Base-by-base conservation (phyloP, 2,797 vertebrate species). In the Natrix natrix region DNA sequence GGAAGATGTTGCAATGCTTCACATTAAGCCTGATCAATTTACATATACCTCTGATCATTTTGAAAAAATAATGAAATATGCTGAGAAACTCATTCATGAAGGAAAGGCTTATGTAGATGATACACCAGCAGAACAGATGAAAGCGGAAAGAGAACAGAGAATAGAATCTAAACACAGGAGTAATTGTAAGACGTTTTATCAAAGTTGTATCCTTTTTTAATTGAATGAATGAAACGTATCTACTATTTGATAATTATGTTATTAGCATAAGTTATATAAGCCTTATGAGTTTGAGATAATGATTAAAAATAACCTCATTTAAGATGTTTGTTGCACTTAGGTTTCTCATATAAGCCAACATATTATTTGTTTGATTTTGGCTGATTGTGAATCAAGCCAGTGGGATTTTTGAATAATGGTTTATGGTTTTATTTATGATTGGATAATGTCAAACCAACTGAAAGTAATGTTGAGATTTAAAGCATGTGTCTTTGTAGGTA, bases 41-140 rank as follows among this genome's bases (percentile, higher is more conserved):
- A 99, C 99, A 86, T 99, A 99, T 95, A 99, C 99, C 92, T 99
- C 99, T 0, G 99, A 99, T 97, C 99, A 99, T 96, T 99, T 99
- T 96, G 98, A 98, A 95, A 97, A 88, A 86, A 99, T 99, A 94
- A 98, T 98, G 97, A 96, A 95, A 28, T 97, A 99, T 86, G 99
- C 97, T 0, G 99, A 99, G 92, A 98, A 99, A 95, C 97, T 99
- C 74, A 98, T 99, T 78, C 87, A 96, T 1, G 99, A 99, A 96
- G 99, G 98, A 66, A 99, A 98, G 93, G 99, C 99, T 0, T 99
- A 99, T 96, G 98, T 99, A 87, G 99, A 99, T 69, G 97, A 99
- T 94, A 99, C 99, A 5, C 98, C 99, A 6, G 98, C 99, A 0
- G 99, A 99, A 86, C 97, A 98, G 97, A 99, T 99, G 99, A 99